Evolutionary conservation across 2,113 vertebrate species (phyloP).

Genomic region (Oryzias melastigma): DNA sequence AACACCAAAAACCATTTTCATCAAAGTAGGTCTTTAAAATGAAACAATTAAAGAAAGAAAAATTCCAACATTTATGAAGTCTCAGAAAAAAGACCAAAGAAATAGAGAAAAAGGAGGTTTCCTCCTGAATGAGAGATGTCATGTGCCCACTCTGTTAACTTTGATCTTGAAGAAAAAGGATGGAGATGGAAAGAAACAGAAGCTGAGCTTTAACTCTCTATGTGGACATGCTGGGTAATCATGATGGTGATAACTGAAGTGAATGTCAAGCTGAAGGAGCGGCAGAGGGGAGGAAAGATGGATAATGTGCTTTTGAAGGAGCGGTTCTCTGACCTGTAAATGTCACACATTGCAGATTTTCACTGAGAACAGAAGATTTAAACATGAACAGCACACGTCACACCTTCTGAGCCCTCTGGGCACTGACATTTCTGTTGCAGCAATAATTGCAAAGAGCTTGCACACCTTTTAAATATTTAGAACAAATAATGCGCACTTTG

Average conservation of each 20-base stretch:
- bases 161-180: no score
- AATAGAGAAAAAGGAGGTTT: no score
- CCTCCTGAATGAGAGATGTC: no score
- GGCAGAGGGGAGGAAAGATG: not conserved
- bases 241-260: not conserved
- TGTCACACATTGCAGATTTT: conserved; percentile 30
- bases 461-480: conserved; percentile 18
- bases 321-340: conserved; percentile 10
- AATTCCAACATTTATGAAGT: no score
- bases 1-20: no score
- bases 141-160: no score
- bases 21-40: no score
- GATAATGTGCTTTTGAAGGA: conserved; percentile 2
- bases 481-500: conserved; percentile 3
- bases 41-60: no score
- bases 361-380: conserved; percentile 6
- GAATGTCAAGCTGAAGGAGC: conserved; percentile 6
- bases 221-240: not conserved
- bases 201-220: no score
- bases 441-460: not conserved
- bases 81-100: no score
- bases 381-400: conserved; percentile 3
- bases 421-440: no score
- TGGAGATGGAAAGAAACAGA: no score
- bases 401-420: not conserved